These are phyloP conservation scores for Halocynthia aurantium DNA, from an alignment of 23 tunicate genomes.

Conservation along the genomic window DNA sequence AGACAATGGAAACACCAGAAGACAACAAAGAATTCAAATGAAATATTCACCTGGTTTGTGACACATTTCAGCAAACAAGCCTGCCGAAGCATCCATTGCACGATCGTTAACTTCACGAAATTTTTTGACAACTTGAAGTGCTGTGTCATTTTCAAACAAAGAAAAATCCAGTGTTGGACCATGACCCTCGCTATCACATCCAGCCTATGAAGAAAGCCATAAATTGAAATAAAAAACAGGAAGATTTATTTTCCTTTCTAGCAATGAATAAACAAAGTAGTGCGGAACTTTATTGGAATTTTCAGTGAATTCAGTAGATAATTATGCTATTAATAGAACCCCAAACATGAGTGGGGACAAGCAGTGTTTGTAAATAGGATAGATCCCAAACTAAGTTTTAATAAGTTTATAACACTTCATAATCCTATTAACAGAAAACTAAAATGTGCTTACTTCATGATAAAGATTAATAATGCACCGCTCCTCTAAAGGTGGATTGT, in stretches of 20 bases:
- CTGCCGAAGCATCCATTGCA: neutral
- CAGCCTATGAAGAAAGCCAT: constrained; percentile 1
- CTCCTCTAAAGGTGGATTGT: constrained; percentile 23
- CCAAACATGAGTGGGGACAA: too few relatives aligned
- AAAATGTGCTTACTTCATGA: constrained; percentile 7
- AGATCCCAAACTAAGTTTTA: too few relatives aligned
- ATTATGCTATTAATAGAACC: neutral
- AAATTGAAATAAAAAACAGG: neutral
- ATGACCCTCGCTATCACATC: constrained; percentile 17
- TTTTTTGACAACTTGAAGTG: neutral
- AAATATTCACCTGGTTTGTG: constrained; percentile 3
- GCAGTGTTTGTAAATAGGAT: neutral
- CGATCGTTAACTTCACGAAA: neutral
- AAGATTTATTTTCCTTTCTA: neutral
- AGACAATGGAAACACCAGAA: too few relatives aligned
- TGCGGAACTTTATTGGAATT: too few relatives aligned
- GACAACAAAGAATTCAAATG: too few relatives aligned
- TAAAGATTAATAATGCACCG: constrained; percentile 5
- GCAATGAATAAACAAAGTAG: too few relatives aligned
- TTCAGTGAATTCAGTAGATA: too few relatives aligned
- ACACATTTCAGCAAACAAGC: constrained; percentile 18
- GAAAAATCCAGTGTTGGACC: constrained; percentile 15
- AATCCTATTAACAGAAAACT: neutral
- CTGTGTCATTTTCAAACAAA: constrained; percentile 6
- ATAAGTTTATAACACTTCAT: too few relatives aligned